A percentile compares a stretch with the other conserved stretches of the same genome.
phyloP scores from a whole-genome alignment of 2,888 invertebrate species.

The Nephrotoma flavescens region DNA sequence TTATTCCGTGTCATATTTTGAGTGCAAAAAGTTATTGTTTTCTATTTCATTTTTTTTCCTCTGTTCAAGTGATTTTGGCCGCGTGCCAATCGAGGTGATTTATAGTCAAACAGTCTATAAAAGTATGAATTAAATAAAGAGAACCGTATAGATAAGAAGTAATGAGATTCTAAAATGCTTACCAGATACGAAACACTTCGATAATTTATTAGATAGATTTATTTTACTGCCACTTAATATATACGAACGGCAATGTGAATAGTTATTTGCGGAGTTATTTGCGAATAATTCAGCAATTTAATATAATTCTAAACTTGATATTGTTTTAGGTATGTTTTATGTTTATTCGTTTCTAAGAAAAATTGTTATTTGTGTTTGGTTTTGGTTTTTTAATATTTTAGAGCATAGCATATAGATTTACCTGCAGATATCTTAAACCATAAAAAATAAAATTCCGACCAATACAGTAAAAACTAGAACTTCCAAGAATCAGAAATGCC shows the following conservation, averaged over 20 bases:
- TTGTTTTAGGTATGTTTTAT: background rate
- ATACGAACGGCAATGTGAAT: background rate
- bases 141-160: background rate
- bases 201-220: background rate
- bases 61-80: background rate
- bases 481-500: too few species aligned
- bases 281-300: background rate
- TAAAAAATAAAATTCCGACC: too few species aligned
- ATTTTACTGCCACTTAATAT: background rate
- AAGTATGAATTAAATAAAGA: background rate
- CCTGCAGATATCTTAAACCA: too few species aligned
- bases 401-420: too few species aligned
- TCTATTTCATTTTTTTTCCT: background rate
- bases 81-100: background rate
- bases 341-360: too few species aligned
- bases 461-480: too few species aligned
- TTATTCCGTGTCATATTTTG: background rate
- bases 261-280: background rate
- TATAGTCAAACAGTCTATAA: background rate
- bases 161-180: background rate
- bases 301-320: background rate
- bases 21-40: background rate
- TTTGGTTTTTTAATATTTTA: too few species aligned
- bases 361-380: too few species aligned
- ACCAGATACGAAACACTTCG: background rate